These are phyloP conservation scores for Dicrurus megarhynchus DNA, from an alignment of 2,113 vertebrate genomes.

Conservation along the genomic window DNA sequence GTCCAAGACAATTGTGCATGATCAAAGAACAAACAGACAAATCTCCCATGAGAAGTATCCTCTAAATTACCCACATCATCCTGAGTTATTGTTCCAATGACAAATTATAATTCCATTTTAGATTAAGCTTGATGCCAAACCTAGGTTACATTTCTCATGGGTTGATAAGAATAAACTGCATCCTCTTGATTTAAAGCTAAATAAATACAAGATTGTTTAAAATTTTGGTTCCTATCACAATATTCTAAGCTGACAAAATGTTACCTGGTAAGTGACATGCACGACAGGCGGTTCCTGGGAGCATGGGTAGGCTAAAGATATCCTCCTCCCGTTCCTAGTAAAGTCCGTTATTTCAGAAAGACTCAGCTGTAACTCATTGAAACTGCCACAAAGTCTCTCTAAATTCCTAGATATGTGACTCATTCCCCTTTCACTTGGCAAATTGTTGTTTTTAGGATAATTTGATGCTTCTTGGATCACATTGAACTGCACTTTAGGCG, in stretches of 20 bases:
- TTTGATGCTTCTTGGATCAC: constrained; percentile 55
- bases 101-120: neutral
- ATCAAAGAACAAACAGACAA: neutral
- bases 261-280: constrained; percentile 88
- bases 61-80: neutral
- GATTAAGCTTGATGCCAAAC: neutral
- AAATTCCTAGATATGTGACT: constrained; percentile 81
- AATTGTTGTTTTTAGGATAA: constrained; percentile 65
- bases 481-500: constrained; percentile 69
- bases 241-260: neutral
- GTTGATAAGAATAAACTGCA: neutral
- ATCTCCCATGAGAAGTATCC: neutral
- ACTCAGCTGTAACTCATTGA: constrained; percentile 82
- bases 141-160: neutral
- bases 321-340: constrained; percentile 81
- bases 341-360: constrained; percentile 81
- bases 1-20: neutral
- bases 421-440: constrained; percentile 68
- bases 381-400: constrained; percentile 82
- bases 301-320: constrained; percentile 72
- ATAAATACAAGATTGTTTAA: neutral
- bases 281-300: constrained; percentile 80
- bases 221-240: neutral
- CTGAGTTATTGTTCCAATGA: neutral
- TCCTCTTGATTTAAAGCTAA: neutral